Evolutionary conservation across 2,797 vertebrate genomes (phyloP).

Genomic region (Diplodus sargus): DNA sequence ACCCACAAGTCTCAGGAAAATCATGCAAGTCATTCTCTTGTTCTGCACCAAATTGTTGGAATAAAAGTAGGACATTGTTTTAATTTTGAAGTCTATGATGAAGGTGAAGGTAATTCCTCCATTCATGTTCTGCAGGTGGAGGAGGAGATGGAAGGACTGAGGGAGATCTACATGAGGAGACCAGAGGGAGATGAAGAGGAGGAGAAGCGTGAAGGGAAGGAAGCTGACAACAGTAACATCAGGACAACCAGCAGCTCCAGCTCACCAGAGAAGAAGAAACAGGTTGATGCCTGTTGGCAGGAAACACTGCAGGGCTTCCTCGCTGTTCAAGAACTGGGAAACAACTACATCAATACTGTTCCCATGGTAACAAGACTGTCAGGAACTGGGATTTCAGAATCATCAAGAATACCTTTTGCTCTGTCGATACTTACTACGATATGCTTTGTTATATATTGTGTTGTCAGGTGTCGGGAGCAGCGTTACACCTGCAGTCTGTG

Average conservation of each 20-base stretch:
- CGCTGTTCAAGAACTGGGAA: slow-evolving; percentile 84
- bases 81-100: not conserved
- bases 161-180: slow-evolving; percentile 79
- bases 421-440: not conserved
- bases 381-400: not conserved
- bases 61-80: too few relatives aligned
- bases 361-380: slow-evolving; percentile 26
- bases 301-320: slow-evolving; percentile 60
- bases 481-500: slow-evolving; percentile 66
- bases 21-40: too few relatives aligned
- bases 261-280: not conserved
- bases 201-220: slow-evolving; percentile 33
- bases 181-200: slow-evolving; percentile 66
- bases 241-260: not conserved
- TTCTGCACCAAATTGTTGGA: too few relatives aligned
- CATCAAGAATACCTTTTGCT: not conserved
- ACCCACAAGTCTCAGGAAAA: too few relatives aligned
- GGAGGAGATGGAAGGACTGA: slow-evolving; percentile 81
- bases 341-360: slow-evolving; percentile 73
- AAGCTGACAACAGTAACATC: not conserved
- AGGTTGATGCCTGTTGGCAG: slow-evolving; percentile 1
- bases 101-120: not conserved
- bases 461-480: slow-evolving; percentile 79
- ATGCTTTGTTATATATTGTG: not conserved
- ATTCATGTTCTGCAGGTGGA: slow-evolving; percentile 78